Percentiles rank a stretch among this genome's conserved stretches.
phyloP scores from a whole-genome alignment of 2,888 invertebrate genomes.

The Netelia inedita region DNA sequence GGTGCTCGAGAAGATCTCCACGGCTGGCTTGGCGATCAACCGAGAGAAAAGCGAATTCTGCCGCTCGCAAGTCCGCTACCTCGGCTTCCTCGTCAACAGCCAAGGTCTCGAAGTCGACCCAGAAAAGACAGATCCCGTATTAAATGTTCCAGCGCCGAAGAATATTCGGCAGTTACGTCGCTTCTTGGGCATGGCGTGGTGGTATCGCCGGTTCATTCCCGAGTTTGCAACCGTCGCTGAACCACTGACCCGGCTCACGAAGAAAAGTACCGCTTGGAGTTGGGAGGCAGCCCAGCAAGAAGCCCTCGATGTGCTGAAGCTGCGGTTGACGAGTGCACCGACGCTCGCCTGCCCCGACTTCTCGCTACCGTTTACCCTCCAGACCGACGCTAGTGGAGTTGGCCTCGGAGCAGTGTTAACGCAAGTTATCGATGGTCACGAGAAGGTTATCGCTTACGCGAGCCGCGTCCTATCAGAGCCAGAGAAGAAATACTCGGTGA shows the following conservation, averaged over 20 bases:
- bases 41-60: conserved; percentile 69
- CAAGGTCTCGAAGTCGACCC: conserved; percentile 71
- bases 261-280: conserved; percentile 41
- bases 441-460: conserved; percentile 67
- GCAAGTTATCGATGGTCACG: conserved; percentile 65
- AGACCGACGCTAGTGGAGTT: conserved; percentile 57
- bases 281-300: conserved; percentile 53
- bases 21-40: conserved; percentile 58
- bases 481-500: conserved; percentile 70
- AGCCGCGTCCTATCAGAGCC: conserved; percentile 64
- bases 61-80: conserved; percentile 49
- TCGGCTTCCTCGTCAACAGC: conserved; percentile 71
- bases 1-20: conserved; percentile 47
- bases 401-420: conserved; percentile 68
- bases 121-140: conserved; percentile 54
- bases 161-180: conserved; percentile 70
- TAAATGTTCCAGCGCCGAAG: conserved; percentile 71
- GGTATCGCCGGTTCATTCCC: conserved; percentile 76
- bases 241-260: conserved; percentile 70
- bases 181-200: conserved; percentile 77
- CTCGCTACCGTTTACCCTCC: conserved; percentile 49
- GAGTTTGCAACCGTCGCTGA: conserved; percentile 68
- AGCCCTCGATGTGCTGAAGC: conserved; percentile 45
- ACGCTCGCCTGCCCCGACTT: conserved; percentile 69
- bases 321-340: conserved; percentile 51